These are phyloP conservation scores for Poecile atricapillus DNA, from an alignment of 2,113 vertebrate genomes.

Conservation along the genomic window DNA sequence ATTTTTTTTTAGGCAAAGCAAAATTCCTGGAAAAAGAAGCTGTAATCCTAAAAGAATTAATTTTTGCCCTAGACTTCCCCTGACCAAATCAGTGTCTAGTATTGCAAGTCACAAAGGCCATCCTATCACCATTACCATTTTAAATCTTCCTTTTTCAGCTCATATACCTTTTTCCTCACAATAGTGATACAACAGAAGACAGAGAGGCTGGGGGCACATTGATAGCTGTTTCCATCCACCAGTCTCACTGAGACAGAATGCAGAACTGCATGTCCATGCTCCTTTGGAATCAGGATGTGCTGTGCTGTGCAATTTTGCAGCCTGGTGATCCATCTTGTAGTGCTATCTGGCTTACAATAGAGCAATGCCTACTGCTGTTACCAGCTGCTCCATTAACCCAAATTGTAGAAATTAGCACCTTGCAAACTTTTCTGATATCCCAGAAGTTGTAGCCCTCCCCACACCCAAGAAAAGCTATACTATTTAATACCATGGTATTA, in stretches of 20 bases:
- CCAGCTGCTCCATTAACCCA: background rate
- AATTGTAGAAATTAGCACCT: background rate
- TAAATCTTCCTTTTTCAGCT: background rate
- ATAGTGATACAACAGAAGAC: background rate
- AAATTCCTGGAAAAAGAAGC: background rate
- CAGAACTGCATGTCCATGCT: background rate
- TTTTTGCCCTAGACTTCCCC: background rate
- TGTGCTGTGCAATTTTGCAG: background rate
- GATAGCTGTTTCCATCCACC: background rate
- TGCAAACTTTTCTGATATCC: background rate
- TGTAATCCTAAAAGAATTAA: background rate
- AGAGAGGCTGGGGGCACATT: background rate
- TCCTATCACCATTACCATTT: background rate
- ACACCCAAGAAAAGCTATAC: background rate
- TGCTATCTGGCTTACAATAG: background rate
- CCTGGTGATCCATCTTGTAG: background rate
- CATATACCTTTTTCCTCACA: background rate
- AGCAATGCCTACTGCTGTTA: background rate
- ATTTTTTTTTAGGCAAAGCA: background rate
- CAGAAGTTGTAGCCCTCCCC: background rate
- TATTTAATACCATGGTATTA: background rate
- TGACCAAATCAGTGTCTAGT: background rate
- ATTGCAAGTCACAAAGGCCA: background rate
- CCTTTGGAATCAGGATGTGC: background rate
- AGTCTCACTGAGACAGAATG: background rate